These are phyloP conservation scores for Cossypha dichroa DNA, from an alignment of 2,797 vertebrate species.

Conservation along the genomic window DNA sequence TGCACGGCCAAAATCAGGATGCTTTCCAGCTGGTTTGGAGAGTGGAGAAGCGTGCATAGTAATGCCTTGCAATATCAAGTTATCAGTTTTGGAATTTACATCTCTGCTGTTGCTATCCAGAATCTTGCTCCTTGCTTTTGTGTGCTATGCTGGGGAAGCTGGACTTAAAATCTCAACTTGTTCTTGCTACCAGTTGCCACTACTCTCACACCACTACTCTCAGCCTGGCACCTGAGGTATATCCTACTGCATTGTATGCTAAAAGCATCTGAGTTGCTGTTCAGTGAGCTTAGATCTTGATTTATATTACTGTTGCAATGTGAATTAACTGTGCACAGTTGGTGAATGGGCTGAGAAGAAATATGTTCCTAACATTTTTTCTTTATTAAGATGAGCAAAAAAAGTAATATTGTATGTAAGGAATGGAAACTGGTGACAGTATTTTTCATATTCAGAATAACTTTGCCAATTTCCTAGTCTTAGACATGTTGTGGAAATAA, in stretches of 20 bases:
- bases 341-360: background rate
- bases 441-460: background rate
- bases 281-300: background rate
- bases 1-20: background rate
- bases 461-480: background rate
- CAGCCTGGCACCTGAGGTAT: background rate
- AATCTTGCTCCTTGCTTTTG: background rate
- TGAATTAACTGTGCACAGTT: background rate
- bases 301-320: background rate
- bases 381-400: background rate
- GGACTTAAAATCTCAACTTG: background rate
- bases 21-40: background rate
- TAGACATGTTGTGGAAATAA: background rate
- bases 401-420: background rate
- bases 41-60: background rate
- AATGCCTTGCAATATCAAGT: background rate
- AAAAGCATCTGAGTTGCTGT: background rate
- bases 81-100: background rate
- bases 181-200: background rate
- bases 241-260: background rate
- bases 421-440: background rate
- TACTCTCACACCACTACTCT: background rate
- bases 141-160: background rate
- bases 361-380: background rate
- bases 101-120: background rate